Conservation (phyloP, 2,113 vertebrate genomes). For the Gobiocypris rarus region DNA sequence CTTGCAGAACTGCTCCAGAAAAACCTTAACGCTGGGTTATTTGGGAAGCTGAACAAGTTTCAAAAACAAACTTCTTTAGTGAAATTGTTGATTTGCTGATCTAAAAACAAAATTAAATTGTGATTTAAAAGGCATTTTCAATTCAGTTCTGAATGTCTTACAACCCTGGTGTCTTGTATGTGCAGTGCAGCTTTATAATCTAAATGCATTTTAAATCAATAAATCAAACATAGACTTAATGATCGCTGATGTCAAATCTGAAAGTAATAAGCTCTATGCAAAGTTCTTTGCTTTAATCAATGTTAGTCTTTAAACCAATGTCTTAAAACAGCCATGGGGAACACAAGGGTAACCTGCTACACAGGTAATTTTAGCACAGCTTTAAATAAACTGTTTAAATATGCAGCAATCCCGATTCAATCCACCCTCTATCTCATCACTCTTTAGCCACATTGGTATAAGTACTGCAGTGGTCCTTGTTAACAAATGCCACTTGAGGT, state of each 20-base stretch:
- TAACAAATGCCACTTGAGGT: slow-evolving; percentile 13
- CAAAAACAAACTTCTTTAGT: too few species aligned
- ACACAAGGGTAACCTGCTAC: background rate
- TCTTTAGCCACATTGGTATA: background rate
- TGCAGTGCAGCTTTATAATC: background rate
- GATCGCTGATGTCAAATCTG: background rate
- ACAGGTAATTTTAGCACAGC: background rate
- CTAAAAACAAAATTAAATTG: too few species aligned
- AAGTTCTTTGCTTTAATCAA: background rate
- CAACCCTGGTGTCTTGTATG: background rate
- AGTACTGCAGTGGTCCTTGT: slow-evolving; percentile 5
- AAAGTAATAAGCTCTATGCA: background rate
- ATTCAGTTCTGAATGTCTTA: background rate
- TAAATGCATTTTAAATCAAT: background rate
- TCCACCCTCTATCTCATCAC: background rate
- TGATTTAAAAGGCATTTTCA: background rate
- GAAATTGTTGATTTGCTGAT: too few species aligned
- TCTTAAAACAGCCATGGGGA: background rate
- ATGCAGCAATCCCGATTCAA: slow-evolving; percentile 12
- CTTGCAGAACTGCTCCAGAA: too few species aligned
- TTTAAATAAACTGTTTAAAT: slow-evolving; percentile 25
- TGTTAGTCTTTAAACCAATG: background rate
- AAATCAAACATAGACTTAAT: background rate
- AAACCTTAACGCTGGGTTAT: too few species aligned
- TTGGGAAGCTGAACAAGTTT: too few species aligned